phyloP scores from a whole-genome alignment of 1,140 invertebrate species.

The Contarinia nasturtii region DNA sequence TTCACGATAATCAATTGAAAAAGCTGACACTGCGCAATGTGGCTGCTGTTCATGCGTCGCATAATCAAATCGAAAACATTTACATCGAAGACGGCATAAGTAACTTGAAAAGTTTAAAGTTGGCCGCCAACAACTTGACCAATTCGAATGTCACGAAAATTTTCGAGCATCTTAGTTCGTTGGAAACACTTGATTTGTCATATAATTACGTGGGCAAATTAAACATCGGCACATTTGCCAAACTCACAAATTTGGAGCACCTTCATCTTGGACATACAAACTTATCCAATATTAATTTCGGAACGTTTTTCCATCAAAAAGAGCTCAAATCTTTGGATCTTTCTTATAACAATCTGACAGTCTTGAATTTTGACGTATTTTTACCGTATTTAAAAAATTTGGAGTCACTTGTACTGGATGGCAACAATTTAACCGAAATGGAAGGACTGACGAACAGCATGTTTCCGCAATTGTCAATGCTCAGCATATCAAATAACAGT shows the following conservation, averaged over 20 bases:
- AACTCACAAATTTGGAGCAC: conserved; percentile 12
- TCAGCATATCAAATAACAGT: conserved; percentile 16
- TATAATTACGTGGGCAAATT: conserved; percentile 16
- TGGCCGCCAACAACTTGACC: conserved; percentile 11
- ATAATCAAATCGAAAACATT: conserved; percentile 14
- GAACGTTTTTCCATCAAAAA: conserved; percentile 18
- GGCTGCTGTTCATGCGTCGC: conserved; percentile 8
- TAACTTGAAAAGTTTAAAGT: conserved; percentile 13
- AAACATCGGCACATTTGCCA: conserved; percentile 16
- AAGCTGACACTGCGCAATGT: not conserved
- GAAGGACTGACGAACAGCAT: conserved; percentile 11
- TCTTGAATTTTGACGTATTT: conserved; percentile 19
- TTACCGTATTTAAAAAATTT: conserved; percentile 18
- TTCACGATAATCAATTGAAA: not conserved
- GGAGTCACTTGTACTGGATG: conserved; percentile 16
- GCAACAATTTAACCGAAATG: conserved; percentile 15
- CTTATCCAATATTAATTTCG: conserved; percentile 12
- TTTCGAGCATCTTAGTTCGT: conserved; percentile 7
- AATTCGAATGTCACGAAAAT: conserved; percentile 12
- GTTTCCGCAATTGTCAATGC: conserved; percentile 14
- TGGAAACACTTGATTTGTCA: conserved; percentile 15
- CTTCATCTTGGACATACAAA: conserved; percentile 13
- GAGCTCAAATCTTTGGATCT: conserved; percentile 17
- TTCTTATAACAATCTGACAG: conserved; percentile 18
- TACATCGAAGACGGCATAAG: conserved; percentile 9